A percentile compares a stretch with the other conserved stretches of the same genome.
phyloP scores from a whole-genome alignment of 2,113 vertebrate genomes.

The Chiloscyllium plagiosum region DNA sequence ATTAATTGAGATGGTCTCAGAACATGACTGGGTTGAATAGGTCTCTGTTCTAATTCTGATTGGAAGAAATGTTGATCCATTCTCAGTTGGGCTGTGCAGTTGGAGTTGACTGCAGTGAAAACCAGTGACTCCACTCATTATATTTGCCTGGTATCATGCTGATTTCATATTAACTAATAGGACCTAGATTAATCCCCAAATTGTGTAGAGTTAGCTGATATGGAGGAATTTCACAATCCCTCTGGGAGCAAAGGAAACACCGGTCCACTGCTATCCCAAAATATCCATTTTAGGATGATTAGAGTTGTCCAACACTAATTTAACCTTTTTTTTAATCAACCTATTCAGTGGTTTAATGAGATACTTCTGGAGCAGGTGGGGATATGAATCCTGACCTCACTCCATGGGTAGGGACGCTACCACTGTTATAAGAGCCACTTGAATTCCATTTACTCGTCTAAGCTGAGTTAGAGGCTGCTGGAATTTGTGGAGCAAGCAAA shows the following conservation, averaged over 20 bases:
- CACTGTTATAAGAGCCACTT: too few relatives aligned
- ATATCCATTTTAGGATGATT: neutral
- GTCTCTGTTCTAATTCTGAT: neutral
- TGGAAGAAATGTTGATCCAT: neutral
- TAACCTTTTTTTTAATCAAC: too few relatives aligned
- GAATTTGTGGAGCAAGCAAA: neutral
- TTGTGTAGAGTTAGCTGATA: neutral
- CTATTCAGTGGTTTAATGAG: too few relatives aligned
- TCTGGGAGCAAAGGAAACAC: neutral
- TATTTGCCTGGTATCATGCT: too few relatives aligned
- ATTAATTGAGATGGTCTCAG: neutral
- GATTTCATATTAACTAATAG: neutral
- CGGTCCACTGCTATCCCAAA: neutral
- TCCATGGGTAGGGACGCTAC: too few relatives aligned
- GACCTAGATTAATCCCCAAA: neutral
- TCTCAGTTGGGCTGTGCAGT: neutral
- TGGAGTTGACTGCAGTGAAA: neutral
- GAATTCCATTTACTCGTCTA: neutral
- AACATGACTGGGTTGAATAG: too few relatives aligned
- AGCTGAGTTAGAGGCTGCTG: neutral
- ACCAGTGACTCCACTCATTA: neutral
- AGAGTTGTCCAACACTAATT: too few relatives aligned
- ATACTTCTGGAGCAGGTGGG: too few relatives aligned
- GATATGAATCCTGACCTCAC: too few relatives aligned
- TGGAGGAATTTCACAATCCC: neutral